These are phyloP conservation scores for Paguma larvata DNA, from an alignment of 2,797 vertebrate species.

Conservation along the genomic window DNA sequence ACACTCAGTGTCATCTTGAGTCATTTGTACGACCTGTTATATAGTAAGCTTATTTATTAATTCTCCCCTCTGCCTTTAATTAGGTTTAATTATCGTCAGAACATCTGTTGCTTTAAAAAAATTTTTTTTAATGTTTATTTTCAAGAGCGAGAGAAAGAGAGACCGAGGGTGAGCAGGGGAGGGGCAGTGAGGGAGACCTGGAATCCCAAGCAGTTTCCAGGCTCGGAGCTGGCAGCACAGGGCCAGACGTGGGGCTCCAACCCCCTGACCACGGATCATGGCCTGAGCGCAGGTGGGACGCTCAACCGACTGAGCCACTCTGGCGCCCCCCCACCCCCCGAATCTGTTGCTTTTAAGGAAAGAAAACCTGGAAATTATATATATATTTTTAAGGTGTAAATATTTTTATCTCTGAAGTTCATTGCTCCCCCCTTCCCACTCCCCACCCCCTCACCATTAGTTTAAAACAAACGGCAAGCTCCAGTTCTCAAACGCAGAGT, in stretches of 20 bases:
- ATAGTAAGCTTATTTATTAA: background rate
- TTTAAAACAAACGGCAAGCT: background rate
- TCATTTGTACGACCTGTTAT: background rate
- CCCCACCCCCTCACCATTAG: background rate
- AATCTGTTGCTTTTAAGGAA: background rate
- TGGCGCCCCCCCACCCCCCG: too few species aligned
- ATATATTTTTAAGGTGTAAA: background rate
- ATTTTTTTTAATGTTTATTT: too few species aligned
- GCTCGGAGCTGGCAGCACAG: too few species aligned
- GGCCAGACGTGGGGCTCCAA: too few species aligned
- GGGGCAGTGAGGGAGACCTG: too few species aligned
- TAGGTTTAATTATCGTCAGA: background rate
- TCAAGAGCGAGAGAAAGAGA: too few species aligned
- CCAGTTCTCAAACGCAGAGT: background rate
- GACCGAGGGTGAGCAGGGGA: too few species aligned
- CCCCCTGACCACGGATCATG: too few species aligned
- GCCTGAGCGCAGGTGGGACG: too few species aligned
- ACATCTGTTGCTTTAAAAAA: background rate
- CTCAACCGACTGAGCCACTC: too few species aligned
- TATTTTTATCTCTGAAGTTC: background rate
- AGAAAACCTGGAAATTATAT: background rate
- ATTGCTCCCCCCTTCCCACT: background rate
- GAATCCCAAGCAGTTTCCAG: too few species aligned
- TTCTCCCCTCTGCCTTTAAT: background rate
- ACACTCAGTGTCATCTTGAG: background rate